These are phyloP conservation scores for Podargus strigoides DNA, from an alignment of 2,797 vertebrate species.

Conservation along the genomic window DNA sequence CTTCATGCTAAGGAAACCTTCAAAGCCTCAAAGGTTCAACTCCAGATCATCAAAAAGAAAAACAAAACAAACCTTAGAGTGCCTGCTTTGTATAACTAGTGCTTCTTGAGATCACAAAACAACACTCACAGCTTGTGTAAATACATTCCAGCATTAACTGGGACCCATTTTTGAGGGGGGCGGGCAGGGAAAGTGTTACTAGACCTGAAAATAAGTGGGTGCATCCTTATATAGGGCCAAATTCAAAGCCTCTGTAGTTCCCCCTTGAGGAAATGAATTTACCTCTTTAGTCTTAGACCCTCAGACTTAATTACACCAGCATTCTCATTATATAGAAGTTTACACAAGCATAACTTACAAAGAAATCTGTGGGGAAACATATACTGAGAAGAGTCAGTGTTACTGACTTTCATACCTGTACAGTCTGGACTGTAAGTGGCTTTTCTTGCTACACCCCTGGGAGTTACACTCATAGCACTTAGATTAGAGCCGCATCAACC, in stretches of 20 bases:
- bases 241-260: not conserved
- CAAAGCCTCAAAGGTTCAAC: not conserved
- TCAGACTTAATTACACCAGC: not conserved
- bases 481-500: not conserved
- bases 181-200: not conserved
- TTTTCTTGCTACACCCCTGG: not conserved
- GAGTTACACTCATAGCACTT: not conserved
- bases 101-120: not conserved
- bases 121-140: not conserved
- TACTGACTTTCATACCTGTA: not conserved
- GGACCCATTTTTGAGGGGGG: not conserved
- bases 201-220: not conserved
- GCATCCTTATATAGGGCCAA: not conserved
- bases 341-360: not conserved
- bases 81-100: not conserved
- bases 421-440: not conserved
- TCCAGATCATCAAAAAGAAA: not conserved
- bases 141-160: not conserved
- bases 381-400: not conserved
- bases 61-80: not conserved
- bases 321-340: not conserved
- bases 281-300: not conserved
- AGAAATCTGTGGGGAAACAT: not conserved
- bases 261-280: not conserved
- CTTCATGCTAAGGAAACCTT: not conserved